Evolutionary conservation across 2,888 invertebrate species (phyloP), one percentile per base, ranked within the genome.

Genomic region (Malacosoma neustria): DNA sequence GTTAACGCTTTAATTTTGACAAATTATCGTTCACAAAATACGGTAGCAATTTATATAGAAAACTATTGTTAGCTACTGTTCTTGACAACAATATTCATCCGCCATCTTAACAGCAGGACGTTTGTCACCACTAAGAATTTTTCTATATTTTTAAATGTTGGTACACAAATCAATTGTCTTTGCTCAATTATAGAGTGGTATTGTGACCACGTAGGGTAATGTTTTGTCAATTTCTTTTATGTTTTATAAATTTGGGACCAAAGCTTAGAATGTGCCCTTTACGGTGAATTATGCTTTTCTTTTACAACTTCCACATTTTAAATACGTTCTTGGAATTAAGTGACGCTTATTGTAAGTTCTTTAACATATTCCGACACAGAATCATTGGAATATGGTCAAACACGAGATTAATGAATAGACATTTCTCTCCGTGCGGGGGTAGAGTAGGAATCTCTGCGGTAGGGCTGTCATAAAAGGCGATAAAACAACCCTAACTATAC

Each of bases 101-200:
- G 53, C 61, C 60, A 62, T 61, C 45, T 65, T 63, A 61, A 49
- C 80, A 66, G 75, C 70, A 39, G 72, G 79, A 77, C 59, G 57
- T 66, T 68, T 74, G 61, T 73, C 56, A 61, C 81, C 81, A 81
- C 76, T 75, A 68, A 51, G 40, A 43, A 57, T 61, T 64, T 64
- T 51, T 54, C 53, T 48, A 50, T 66, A 61, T 55, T 65, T 54
- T 49, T 49, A 38, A 42, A 47, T 71, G 66, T 75, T 71, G 70
- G 60, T 55, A 67, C 55, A 71, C 73, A 70, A 62, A 45, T 40
- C 50, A 54, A 57, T 74, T 77, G 74, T 74, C 66, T 77, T 81
- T 81, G 81, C 79, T 79, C 82, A 81, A 82, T 84, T 82, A 80
- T 67, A 55, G 80, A 71, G 68, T 76, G 72, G 58, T 51, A 62